Evolutionary conservation across 1,140 invertebrate genomes (phyloP).

Genomic region (Sarcophaga bullata): DNA sequence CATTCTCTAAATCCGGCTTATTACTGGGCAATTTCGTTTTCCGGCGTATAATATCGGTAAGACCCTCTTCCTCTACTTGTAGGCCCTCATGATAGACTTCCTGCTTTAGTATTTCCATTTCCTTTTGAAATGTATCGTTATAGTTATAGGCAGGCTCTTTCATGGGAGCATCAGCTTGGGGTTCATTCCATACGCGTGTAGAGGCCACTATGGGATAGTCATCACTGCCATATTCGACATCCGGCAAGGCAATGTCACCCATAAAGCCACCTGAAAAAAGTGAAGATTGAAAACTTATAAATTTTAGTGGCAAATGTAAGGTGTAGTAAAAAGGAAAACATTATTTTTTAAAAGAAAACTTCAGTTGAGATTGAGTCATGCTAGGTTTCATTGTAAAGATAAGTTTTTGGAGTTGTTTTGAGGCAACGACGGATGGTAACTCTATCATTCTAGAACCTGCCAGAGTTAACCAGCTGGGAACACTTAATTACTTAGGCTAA

Average conservation of each 20-base stretch:
- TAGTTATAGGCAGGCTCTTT: conserved; percentile 64
- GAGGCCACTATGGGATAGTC: conserved; percentile 55
- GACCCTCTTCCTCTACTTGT: conserved; percentile 83
- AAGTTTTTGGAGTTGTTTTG: too few species aligned
- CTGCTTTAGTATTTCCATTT: conserved; percentile 80
- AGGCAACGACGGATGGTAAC: too few species aligned
- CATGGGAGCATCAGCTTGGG: conserved; percentile 54
- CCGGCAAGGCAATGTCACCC: conserved; percentile 83
- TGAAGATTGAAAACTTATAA: background rate
- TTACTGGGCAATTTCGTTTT: conserved; percentile 72
- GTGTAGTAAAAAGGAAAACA: too few species aligned
- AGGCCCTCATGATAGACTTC: conserved; percentile 81
- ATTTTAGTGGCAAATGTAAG: too few species aligned
- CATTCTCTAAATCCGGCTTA: conserved; percentile 51
- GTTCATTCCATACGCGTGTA: conserved; percentile 48
- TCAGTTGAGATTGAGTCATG: too few species aligned
- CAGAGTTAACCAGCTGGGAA: too few species aligned
- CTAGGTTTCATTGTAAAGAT: too few species aligned
- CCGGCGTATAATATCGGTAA: conserved; percentile 75
- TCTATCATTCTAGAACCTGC: too few species aligned
- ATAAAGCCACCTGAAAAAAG: conserved; percentile 74
- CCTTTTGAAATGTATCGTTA: conserved; percentile 75
- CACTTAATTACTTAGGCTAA: too few species aligned
- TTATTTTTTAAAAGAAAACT: too few species aligned
- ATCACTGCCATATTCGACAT: conserved; percentile 60